Base-by-base conservation (phyloP, 2,797 vertebrate species). In the Enteromius unitaeniatus region DNA sequence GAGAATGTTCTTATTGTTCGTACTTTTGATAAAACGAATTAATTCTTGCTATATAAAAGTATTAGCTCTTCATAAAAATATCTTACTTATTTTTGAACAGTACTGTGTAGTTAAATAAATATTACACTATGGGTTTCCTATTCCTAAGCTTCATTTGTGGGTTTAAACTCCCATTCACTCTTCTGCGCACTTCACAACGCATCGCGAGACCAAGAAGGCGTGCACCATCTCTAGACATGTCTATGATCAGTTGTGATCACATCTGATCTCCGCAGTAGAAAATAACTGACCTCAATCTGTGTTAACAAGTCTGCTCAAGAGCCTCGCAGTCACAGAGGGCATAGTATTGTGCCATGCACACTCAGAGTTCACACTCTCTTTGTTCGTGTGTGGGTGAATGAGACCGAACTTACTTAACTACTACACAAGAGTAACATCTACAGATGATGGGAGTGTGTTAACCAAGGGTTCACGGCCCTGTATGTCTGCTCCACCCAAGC, bases 281-380 rank as follows among this genome's bases (percentile, higher is more conserved):
- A 93, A 93, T 91, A 93, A 91, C 91, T 94, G 93, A 94, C 93
- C 93, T 92, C 93, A 93, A 93, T 94, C 92, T 91, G 84, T 64
- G 84, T 82, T 87, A 90, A 87, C 90, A 90, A 92, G 88, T 86
- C 86, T 90, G 91, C 90, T 92, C 90, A 82, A 86, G 82, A 72
- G 80, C 78, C 47, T 68, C 19, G 60, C 15, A 67, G 51, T 62
- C 53, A 72, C 82, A 69, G 19, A 69, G 74, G 21, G 62, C 4
- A 83, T 11, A 37, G 26, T 51, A 83, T 8, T 77, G 70, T 28
- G 40, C 37, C 40, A 42, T 10, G 40, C 1, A 2, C 60, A 31
- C 26, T 26, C 58, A 0, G 3, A 14, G 47, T 31, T 64, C 40
- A 28, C 15, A 49, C 17, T 73, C 9, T 65, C 31, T 55, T 26